Evolutionary conservation across 1,140 invertebrate genomes (phyloP).

Genomic region (Procambarus clarkii): DNA sequence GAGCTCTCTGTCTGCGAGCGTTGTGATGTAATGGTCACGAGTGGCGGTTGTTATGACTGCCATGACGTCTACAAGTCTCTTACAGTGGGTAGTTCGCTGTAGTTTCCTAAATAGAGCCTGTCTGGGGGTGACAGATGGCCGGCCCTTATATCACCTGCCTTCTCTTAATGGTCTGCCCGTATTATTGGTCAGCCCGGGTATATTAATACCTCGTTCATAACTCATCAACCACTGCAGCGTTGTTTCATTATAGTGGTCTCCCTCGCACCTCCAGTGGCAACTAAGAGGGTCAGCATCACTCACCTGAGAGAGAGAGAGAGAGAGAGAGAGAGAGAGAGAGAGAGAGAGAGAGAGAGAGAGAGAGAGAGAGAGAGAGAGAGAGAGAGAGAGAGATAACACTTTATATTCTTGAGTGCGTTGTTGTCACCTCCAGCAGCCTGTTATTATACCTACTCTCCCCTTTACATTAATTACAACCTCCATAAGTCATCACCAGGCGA

Average conservation of each 20-base stretch:
- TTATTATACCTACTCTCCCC: background rate
- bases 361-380: background rate
- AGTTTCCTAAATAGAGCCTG: too few relatives aligned
- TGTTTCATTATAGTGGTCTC: slow-evolving; percentile 24
- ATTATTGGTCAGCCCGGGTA: slow-evolving; percentile 17
- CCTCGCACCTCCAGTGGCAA: background rate
- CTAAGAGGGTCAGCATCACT: slow-evolving; percentile 2
- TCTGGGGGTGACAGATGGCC: slow-evolving; percentile 10
- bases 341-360: slow-evolving; percentile 33
- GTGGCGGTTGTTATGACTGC: too few relatives aligned
- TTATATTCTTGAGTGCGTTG: background rate
- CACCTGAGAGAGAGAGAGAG: background rate
- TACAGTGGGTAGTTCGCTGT: too few relatives aligned
- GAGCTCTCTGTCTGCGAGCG: too few relatives aligned
- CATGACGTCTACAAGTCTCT: too few relatives aligned
- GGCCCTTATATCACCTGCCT: slow-evolving; percentile 23
- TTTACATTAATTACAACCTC: background rate
- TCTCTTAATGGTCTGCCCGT: background rate
- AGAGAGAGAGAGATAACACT: background rate
- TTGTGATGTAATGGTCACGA: too few relatives aligned
- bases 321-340: slow-evolving; percentile 20
- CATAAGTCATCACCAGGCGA: background rate
- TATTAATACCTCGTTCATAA: slow-evolving; percentile 47
- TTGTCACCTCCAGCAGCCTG: background rate
- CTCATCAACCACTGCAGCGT: background rate